These are phyloP conservation scores for Pseudolaguvia tuberculata DNA, from an alignment of 2,113 vertebrate genomes.

Conservation along the genomic window DNA sequence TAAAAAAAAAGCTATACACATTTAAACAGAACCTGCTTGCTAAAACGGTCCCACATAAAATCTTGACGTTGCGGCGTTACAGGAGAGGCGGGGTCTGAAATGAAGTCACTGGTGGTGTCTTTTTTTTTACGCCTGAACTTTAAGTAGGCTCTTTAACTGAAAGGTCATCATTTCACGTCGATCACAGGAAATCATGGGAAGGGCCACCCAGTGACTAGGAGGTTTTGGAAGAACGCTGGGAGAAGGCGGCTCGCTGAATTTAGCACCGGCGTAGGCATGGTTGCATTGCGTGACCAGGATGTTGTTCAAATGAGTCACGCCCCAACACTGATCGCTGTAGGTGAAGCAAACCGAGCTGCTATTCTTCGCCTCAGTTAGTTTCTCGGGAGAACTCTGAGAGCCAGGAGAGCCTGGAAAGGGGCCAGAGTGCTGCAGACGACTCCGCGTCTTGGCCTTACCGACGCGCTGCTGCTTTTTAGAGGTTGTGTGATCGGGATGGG, in stretches of 20 bases:
- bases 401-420: slow-evolving; percentile 65
- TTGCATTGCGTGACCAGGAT: slow-evolving; percentile 78
- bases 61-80: slow-evolving; percentile 59
- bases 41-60: slow-evolving; percentile 39
- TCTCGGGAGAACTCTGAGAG: slow-evolving; percentile 63
- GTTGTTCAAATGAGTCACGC: slow-evolving; percentile 72
- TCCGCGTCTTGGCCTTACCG: slow-evolving; percentile 76
- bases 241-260: slow-evolving; percentile 95
- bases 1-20: slow-evolving; percentile 32
- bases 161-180: slow-evolving; percentile 90
- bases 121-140: slow-evolving; percentile 88
- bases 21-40: slow-evolving; percentile 2
- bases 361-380: slow-evolving; percentile 76
- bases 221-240: slow-evolving; percentile 94
- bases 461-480: slow-evolving; percentile 81
- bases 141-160: slow-evolving; percentile 95
- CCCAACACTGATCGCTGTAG: slow-evolving; percentile 78
- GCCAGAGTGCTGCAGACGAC: slow-evolving; percentile 77
- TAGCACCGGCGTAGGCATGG: slow-evolving; percentile 92
- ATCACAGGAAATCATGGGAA: slow-evolving; percentile 83
- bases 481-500: slow-evolving; percentile 76
- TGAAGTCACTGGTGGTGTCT: slow-evolving; percentile 22
- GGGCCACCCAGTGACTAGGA: slow-evolving; percentile 92
- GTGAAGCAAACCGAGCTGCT: slow-evolving; percentile 69
- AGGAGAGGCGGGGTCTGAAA: slow-evolving; percentile 47